Percentiles rank a stretch among this genome's conserved stretches.
phyloP scores from a whole-genome alignment of 1,140 invertebrate species.

The Pseudomyrmex gracilis region DNA sequence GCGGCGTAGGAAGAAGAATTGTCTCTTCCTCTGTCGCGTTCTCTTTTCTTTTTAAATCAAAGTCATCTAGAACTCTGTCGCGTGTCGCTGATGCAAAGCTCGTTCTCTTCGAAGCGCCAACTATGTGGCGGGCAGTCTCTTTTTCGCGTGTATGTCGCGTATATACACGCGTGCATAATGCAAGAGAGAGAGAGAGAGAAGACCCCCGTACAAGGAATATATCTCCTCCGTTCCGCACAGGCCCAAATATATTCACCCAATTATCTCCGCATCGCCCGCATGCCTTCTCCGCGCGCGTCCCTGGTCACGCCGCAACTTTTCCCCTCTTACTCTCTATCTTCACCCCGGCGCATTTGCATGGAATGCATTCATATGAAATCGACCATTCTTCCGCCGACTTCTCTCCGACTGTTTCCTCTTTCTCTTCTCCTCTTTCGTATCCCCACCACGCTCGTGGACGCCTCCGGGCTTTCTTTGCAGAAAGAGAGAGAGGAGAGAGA shows the following conservation, averaged over 20 bases:
- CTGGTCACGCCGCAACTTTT: slow-evolving; percentile 34
- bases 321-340: slow-evolving; percentile 35
- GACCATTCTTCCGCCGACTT: slow-evolving; percentile 73
- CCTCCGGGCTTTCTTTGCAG: slow-evolving; percentile 16
- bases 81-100: slow-evolving; percentile 23
- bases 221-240: slow-evolving; percentile 42
- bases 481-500: no score
- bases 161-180: slow-evolving; percentile 57
- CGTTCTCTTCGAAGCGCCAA: slow-evolving; percentile 37
- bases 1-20: neutral
- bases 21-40: slow-evolving; percentile 25
- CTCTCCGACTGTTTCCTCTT: slow-evolving; percentile 28
- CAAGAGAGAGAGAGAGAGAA: slow-evolving; percentile 36
- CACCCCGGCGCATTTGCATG: slow-evolving; percentile 69
- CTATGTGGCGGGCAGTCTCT: slow-evolving; percentile 37
- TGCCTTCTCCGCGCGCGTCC: slow-evolving; percentile 19
- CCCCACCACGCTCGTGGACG: slow-evolving; percentile 10
- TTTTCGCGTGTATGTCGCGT: slow-evolving; percentile 42
- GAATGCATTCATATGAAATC: slow-evolving; percentile 77
- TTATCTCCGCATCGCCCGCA: slow-evolving; percentile 72
- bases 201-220: slow-evolving; percentile 38
- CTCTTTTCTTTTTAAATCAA: slow-evolving; percentile 53
- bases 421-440: slow-evolving; percentile 7
- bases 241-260: slow-evolving; percentile 74
- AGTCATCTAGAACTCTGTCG: slow-evolving; percentile 19